Evolutionary conservation across 2,797 vertebrate genomes (phyloP).

Genomic region (Characodon lateralis): DNA sequence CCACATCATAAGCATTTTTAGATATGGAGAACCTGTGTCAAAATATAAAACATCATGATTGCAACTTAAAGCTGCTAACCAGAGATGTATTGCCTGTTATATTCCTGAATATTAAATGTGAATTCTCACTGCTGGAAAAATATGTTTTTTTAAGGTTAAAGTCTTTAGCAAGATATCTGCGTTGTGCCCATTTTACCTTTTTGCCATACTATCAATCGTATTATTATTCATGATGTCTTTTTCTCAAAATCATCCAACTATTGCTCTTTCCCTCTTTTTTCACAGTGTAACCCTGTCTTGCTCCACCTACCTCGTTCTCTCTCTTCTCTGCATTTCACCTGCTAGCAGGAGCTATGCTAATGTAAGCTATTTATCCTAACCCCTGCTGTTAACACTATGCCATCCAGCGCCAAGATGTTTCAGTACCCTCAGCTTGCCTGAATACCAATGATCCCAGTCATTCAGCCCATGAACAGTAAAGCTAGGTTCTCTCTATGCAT

Average conservation of each 20-base stretch:
- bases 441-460: conserved; percentile 64
- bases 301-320: background rate
- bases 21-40: background rate
- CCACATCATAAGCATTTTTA: background rate
- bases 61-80: background rate
- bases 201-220: background rate
- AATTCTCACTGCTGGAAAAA: too few relatives aligned
- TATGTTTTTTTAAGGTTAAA: too few relatives aligned
- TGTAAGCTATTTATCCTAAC: conserved; percentile 66
- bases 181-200: too few relatives aligned
- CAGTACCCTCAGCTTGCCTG: conserved; percentile 64
- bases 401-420: conserved; percentile 47
- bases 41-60: background rate
- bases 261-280: conserved; percentile 35
- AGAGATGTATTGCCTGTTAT: background rate
- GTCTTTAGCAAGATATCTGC: too few relatives aligned
- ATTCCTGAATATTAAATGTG: too few relatives aligned
- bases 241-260: conserved; percentile 57
- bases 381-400: conserved; percentile 63
- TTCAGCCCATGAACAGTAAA: conserved; percentile 32
- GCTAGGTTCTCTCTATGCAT: conserved; percentile 19
- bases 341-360: conserved; percentile 53
- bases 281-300: conserved; percentile 28
- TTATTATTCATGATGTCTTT: conserved; percentile 58
- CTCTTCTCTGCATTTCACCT: conserved; percentile 14